Evolutionary conservation across 2,888 invertebrate species (phyloP).

Genomic region (Tuberolachnus salignus): DNA sequence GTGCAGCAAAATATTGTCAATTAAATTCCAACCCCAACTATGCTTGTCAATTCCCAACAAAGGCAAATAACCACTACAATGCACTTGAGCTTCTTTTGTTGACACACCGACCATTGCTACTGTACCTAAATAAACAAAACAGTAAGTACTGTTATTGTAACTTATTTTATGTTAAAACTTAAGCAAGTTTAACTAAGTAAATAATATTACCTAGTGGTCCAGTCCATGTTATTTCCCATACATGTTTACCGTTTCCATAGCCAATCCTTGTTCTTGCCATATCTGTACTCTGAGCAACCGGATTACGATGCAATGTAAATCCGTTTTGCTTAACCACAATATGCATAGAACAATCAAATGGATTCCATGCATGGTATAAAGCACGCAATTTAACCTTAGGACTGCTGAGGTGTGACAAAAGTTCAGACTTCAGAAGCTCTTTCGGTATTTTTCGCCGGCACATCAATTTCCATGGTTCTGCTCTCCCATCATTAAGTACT

Average conservation of each 20-base stretch:
- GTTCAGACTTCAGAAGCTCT: conserved; percentile 86
- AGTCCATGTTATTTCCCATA: conserved; percentile 99
- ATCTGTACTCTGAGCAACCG: conserved; percentile 98
- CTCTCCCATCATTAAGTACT: conserved; percentile 89
- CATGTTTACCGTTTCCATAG: conserved; percentile 88
- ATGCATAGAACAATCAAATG: conserved; percentile 95
- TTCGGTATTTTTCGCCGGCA: conserved; percentile 86
- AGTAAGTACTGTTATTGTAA: background rate
- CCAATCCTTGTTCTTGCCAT: conserved; percentile 89
- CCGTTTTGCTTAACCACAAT: conserved; percentile 96
- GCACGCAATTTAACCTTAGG: conserved; percentile 94
- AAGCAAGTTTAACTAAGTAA: background rate
- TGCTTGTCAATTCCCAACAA: conserved; percentile 93
- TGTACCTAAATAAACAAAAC: conserved; percentile 68
- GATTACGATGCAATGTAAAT: conserved; percentile 96
- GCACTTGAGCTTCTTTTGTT: conserved; percentile 89
- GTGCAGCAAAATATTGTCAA: conserved; percentile 94
- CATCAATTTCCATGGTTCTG: conserved; percentile 92
- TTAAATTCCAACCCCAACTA: conserved; percentile 99
- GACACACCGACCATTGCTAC: conserved; percentile 97
- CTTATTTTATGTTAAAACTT: background rate
- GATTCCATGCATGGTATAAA: conserved; percentile 95
- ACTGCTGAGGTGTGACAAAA: conserved; percentile 84
- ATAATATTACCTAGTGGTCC: conserved; percentile 76
- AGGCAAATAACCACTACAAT: conserved; percentile 94